phyloP scores from a whole-genome alignment of 2,797 vertebrate genomes.

The Ctenosaura bakeri region DNA sequence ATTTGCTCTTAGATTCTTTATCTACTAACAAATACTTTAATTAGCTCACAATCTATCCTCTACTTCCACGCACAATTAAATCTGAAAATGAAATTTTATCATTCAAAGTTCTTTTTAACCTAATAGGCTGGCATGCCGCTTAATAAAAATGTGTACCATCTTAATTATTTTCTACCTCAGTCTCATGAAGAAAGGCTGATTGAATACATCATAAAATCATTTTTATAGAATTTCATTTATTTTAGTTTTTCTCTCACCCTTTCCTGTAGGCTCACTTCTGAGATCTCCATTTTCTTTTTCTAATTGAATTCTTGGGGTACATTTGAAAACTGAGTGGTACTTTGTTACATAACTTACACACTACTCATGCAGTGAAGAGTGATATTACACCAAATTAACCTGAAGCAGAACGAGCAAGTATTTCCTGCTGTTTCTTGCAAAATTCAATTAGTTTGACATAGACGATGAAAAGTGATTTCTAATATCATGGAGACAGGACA shows the following conservation, averaged over 20 bases:
- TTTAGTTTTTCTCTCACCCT: not conserved
- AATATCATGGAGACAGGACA: not conserved
- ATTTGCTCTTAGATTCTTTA: not conserved
- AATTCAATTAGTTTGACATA: constrained; percentile 30
- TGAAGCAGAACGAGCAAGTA: constrained; percentile 1
- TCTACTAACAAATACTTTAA: not conserved
- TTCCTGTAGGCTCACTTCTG: constrained; percentile 2
- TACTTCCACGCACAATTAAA: not conserved
- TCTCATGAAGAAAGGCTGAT: not conserved
- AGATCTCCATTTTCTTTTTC: constrained; percentile 14
- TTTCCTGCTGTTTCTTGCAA: constrained; percentile 28
- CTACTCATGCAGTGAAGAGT: not conserved
- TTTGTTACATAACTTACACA: constrained; percentile 6
- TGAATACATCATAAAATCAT: not conserved
- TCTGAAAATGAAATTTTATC: not conserved
- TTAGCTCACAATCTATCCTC: not conserved
- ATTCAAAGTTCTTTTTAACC: not conserved
- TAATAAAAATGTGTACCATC: not conserved
- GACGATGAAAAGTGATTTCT: constrained; percentile 23
- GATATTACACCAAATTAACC: constrained; percentile 31
- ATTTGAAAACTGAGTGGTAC: constrained; percentile 15
- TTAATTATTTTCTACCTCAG: not conserved
- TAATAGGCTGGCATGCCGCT: not conserved
- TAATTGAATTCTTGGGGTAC: constrained; percentile 3
- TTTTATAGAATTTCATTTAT: constrained; percentile 2